phyloP scores from a whole-genome alignment of 2,888 invertebrate species.

The Flexamia atlantica region DNA sequence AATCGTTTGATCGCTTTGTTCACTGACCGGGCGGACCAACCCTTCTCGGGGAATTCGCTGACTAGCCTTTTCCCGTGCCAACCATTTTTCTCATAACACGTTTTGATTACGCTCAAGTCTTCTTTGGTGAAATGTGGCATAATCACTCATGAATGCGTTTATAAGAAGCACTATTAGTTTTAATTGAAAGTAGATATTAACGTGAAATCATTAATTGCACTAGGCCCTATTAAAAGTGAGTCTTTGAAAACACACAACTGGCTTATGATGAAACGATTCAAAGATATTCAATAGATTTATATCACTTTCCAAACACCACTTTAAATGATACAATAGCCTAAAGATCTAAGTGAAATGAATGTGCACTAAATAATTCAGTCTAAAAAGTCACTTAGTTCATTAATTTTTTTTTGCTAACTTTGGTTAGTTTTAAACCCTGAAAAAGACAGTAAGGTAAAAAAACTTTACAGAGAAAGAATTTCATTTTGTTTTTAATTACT shows the following conservation, averaged over 20 bases:
- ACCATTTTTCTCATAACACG: conserved; percentile 63
- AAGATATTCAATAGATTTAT: background rate
- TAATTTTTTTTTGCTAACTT: background rate
- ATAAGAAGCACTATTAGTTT: background rate
- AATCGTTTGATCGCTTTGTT: conserved; percentile 60
- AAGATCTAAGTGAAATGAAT: background rate
- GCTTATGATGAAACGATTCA: no score
- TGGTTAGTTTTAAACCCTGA: no score
- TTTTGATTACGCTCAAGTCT: conserved; percentile 61
- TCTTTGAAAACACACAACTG: background rate
- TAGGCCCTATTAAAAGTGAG: background rate
- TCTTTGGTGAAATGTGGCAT: conserved; percentile 63
- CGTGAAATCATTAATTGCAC: background rate
- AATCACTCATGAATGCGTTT: conserved; percentile 60
- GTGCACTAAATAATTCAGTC: background rate
- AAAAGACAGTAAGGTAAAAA: background rate
- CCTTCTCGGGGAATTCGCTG: conserved; percentile 61
- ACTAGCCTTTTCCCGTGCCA: conserved; percentile 62
- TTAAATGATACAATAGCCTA: background rate
- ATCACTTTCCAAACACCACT: background rate
- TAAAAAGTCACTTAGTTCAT: background rate
- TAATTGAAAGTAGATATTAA: background rate
- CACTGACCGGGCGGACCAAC: conserved; percentile 59
- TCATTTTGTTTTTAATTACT: no score
- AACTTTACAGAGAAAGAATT: no score